Conservation (phyloP, 1,140 invertebrate species). For the Papilio helenus region DNA sequence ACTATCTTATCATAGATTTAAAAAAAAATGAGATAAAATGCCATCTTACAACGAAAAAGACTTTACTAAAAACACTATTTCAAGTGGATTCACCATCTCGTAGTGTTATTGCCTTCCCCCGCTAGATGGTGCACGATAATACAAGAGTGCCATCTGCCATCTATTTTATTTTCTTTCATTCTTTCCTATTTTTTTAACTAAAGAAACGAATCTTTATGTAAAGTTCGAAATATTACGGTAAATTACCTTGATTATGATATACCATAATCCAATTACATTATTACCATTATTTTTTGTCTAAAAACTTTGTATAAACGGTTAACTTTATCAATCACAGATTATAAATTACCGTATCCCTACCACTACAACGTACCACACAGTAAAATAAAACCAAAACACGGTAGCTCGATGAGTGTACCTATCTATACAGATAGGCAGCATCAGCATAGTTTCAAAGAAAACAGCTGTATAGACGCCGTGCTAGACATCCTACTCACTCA, state of each 20-base stretch:
- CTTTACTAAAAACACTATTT: neutral
- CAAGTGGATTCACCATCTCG: neutral
- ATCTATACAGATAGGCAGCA: conserved; percentile 13
- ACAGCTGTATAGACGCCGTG: conserved; percentile 31
- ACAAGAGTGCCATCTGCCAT: neutral
- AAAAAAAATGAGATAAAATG: neutral
- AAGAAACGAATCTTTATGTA: neutral
- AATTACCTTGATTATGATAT: neutral
- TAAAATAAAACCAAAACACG: conserved; percentile 35
- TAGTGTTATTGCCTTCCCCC: neutral
- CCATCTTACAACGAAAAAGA: neutral
- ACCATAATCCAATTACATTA: no score
- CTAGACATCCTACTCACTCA: conserved; percentile 57
- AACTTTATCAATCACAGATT: neutral
- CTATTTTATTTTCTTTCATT: neutral
- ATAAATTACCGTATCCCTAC: conserved; percentile 6
- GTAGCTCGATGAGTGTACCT: neutral
- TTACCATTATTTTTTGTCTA: neutral
- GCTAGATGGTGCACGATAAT: neutral
- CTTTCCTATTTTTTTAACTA: neutral
- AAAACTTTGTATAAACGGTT: no score
- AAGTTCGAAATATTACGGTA: neutral
- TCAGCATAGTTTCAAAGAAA: conserved; percentile 41
- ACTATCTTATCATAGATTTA: neutral
- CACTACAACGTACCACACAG: neutral